Percentiles rank a stretch among this genome's conserved stretches.
phyloP scores from a whole-genome alignment of 2,888 invertebrate species.

The Himalopsyche japonica region DNA sequence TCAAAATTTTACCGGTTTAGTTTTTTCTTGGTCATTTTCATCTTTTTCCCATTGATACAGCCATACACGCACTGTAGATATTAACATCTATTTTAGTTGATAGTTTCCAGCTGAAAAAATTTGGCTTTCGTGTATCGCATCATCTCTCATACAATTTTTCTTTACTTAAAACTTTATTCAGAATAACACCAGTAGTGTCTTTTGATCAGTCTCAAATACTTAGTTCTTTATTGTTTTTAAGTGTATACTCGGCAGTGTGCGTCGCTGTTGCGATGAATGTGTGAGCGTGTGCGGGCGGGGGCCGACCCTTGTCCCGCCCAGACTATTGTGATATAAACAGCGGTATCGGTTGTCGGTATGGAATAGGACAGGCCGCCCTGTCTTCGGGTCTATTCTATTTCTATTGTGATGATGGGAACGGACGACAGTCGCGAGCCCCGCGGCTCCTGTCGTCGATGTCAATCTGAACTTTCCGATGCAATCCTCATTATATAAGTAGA shows the following conservation, averaged over 20 bases:
- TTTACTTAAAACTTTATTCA: no score
- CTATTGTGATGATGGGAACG: conserved; percentile 8
- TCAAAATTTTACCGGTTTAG: no score
- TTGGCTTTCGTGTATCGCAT: no score
- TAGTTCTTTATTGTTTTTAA: no score
- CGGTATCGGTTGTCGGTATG: neutral
- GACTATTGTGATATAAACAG: neutral
- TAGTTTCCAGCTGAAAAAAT: no score
- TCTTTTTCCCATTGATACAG: no score
- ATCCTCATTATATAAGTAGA: conserved; percentile 40
- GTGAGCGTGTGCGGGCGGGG: conserved; percentile 22
- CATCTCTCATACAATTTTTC: no score
- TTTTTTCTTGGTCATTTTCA: no score
- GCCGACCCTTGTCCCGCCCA: conserved; percentile 4
- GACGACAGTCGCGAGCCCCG: conserved; percentile 40
- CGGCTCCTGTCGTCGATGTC: conserved; percentile 35
- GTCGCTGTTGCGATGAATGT: conserved; percentile 18
- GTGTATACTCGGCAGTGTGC: neutral
- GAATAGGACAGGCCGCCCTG: conserved; percentile 1
- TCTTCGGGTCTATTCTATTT: neutral
- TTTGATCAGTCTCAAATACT: no score
- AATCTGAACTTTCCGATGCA: conserved; percentile 36
- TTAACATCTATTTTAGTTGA: no score
- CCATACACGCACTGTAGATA: no score
- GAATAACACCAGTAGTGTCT: no score